These are phyloP conservation scores for Lithobates sylvaticus DNA, from an alignment of 2,797 vertebrate genomes.

Conservation along the genomic window DNA sequence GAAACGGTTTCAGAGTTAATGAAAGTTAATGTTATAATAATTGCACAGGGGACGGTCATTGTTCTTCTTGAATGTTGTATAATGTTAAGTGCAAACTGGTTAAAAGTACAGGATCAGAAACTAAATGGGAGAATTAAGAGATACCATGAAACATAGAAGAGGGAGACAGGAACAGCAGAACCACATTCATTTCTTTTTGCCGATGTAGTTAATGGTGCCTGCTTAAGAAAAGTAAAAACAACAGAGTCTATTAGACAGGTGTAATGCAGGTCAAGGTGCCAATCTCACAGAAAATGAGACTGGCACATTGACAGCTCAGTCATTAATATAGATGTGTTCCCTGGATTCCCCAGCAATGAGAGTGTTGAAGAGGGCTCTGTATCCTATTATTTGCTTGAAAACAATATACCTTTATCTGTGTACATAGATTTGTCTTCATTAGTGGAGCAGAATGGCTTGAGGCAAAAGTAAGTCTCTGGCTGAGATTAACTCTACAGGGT, in stretches of 20 bases:
- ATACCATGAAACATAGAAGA: neutral
- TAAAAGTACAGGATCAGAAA: too few relatives aligned
- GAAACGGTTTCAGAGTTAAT: too few relatives aligned
- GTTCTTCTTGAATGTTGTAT: too few relatives aligned
- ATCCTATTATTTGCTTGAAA: constrained; percentile 36
- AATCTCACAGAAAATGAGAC: constrained; percentile 36
- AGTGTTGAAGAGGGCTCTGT: constrained; percentile 18
- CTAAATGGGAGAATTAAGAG: too few relatives aligned
- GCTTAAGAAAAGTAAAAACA: constrained; percentile 21
- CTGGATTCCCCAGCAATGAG: constrained; percentile 12
- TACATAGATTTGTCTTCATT: constrained; percentile 47
- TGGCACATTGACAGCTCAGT: constrained; percentile 38
- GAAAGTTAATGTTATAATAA: too few relatives aligned
- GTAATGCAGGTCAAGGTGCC: constrained; percentile 22
- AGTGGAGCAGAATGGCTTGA: constrained; percentile 20
- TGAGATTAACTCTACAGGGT: constrained; percentile 27
- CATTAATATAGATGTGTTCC: constrained; percentile 41
- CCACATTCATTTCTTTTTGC: neutral
- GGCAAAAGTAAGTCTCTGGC: constrained; percentile 1
- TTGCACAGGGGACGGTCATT: too few relatives aligned
- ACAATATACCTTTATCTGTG: constrained; percentile 38
- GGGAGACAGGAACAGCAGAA: neutral
- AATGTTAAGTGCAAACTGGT: too few relatives aligned
- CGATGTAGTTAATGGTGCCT: neutral
- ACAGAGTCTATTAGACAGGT: constrained; percentile 15